Evolutionary conservation across 2,797 vertebrate species (phyloP), one percentile per base, ranked within the genome.

Genomic region (Myotis findleyi): DNA sequence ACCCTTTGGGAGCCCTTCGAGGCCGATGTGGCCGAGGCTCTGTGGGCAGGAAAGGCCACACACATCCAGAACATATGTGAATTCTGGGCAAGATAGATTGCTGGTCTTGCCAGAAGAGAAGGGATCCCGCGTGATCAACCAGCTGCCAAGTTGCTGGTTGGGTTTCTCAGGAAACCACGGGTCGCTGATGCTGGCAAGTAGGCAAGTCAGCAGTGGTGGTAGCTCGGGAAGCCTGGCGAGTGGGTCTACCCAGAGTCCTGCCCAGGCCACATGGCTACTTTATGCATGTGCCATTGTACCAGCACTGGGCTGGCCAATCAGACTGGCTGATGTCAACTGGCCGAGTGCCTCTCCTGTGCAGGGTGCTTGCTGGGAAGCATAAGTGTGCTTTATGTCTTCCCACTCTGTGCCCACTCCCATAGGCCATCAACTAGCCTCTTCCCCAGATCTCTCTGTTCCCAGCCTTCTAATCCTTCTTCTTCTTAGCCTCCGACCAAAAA

Each of bases 251-350:
- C 1, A 1, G 1, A 2, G 47, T 18, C 75, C 68, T 33, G 0
- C 30, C 23, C 20, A 3, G 77, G 47, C 44, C 64, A 10, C 51
- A 0, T 1, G 41, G 44, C 69, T 25, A 2, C 62, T 38, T 27
- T 38, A 21, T 9, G 5, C 21, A 0, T 0, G 17, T 2, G 8
- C 36, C 7, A 0, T 4, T 3, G 38, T 8, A 25, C 44, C 23
- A 7, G 16, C 49, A 10, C 51, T 8, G 30, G 64, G 47, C 20
- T 33, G 16, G 25, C 55, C 16, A 7, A 2, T 13, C 44, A 41
- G 69, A 20, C 47, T 7, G 53, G 72, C 64, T 41, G 20, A 10
- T 1, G 36, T 53, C 83, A 21, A 1, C 21, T 1, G 38, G 55
- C 8, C 5, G 3, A 44, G 30, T 3, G 20, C 20, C 55, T 47